These are phyloP conservation scores for Strix aluco DNA, from an alignment of 2,113 vertebrate genomes.

Conservation along the genomic window DNA sequence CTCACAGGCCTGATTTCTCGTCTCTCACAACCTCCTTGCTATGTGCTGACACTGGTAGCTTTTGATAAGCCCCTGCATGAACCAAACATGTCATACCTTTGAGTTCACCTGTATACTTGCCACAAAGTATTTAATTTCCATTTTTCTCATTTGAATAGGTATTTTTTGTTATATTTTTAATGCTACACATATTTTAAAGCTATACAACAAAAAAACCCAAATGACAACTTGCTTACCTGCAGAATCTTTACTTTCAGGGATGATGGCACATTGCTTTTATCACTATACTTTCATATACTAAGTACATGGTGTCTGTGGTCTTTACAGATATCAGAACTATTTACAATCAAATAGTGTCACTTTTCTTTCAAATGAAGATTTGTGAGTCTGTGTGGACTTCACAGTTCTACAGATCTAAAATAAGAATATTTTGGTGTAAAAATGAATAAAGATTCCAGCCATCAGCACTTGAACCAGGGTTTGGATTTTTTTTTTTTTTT, in stretches of 20 bases:
- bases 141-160: not conserved
- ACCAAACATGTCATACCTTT: not conserved
- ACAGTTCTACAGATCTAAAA: not conserved
- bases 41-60: not conserved
- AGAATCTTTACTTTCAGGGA: not conserved
- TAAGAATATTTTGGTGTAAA: not conserved
- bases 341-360: not conserved
- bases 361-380: not conserved
- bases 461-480: not conserved
- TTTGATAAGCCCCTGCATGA: not conserved
- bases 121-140: not conserved
- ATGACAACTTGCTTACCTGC: not conserved
- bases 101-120: not conserved
- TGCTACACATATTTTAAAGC: not conserved
- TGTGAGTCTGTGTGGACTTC: not conserved
- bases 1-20: no score
- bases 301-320: not conserved
- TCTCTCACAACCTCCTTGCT: not conserved
- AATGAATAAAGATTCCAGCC: not conserved
- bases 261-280: not conserved
- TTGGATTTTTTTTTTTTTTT: not conserved
- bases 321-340: not conserved
- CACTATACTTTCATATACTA: not conserved
- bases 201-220: rapidly evolving
- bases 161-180: not conserved